Evolutionary conservation across 2,888 invertebrate species (phyloP).

Genomic region (Panzeria rudis): DNA sequence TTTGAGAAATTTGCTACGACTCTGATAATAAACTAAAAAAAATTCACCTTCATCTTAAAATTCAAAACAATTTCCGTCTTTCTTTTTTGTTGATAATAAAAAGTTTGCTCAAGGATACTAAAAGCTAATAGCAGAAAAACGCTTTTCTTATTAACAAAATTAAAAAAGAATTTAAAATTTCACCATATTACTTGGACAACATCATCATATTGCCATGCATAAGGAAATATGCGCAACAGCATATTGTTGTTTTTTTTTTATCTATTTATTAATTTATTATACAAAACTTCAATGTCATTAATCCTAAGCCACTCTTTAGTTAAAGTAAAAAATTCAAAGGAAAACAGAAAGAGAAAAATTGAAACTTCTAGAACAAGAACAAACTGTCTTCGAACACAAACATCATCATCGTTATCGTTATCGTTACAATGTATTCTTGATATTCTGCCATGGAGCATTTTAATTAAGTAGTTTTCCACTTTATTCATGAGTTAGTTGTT

Average conservation of each 20-base stretch:
- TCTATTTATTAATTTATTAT: slow-evolving; percentile 26
- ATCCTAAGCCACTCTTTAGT: slow-evolving; percentile 5
- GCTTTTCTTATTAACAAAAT: not conserved
- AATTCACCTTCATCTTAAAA: not conserved
- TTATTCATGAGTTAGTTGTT: slow-evolving; percentile 27
- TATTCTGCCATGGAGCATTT: not conserved
- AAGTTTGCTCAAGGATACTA: slow-evolving; percentile 10
- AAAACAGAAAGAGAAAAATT: not conserved
- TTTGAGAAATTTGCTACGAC: not conserved
- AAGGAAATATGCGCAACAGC: not conserved
- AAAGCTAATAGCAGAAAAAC: not conserved
- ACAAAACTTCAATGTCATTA: slow-evolving; percentile 29
- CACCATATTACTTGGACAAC: slow-evolving; percentile 7
- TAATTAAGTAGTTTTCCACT: slow-evolving; percentile 43
- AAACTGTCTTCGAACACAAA: not conserved
- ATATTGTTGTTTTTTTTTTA: not conserved
- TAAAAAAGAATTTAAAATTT: not conserved
- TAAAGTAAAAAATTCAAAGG: not conserved
- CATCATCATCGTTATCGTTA: not conserved
- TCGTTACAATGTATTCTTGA: not conserved
- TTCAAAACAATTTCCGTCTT: no score
- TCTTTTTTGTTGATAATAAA: no score
- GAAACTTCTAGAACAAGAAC: not conserved
- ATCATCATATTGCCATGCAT: slow-evolving; percentile 15
- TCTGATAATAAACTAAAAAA: not conserved